phyloP scores from a whole-genome alignment of 2,113 vertebrate species.

The Tupaia chinensis region DNA sequence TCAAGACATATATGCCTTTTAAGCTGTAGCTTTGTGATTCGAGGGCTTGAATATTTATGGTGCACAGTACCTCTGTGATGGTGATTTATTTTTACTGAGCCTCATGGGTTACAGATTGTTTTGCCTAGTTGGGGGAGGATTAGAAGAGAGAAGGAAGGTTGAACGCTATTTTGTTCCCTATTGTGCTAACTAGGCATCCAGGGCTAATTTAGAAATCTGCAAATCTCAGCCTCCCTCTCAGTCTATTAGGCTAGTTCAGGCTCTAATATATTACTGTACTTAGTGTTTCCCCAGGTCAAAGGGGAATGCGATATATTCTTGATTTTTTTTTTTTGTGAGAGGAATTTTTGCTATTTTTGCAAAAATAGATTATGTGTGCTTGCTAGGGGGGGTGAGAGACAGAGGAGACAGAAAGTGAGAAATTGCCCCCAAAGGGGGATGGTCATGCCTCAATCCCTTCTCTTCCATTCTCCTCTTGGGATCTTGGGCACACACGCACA shows the following conservation, averaged over 20 bases:
- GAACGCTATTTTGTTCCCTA: slow-evolving; percentile 64
- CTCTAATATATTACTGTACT: not conserved
- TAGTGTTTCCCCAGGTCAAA: not conserved
- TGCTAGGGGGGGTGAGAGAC: too few species aligned
- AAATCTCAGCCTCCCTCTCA: slow-evolving; percentile 33
- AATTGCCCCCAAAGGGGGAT: too few species aligned
- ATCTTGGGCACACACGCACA: too few species aligned
- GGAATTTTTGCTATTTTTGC: too few species aligned
- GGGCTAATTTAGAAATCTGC: slow-evolving; percentile 50
- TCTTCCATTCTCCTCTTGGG: too few species aligned
- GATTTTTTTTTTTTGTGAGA: too few species aligned
- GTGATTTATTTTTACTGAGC: slow-evolving; percentile 79
- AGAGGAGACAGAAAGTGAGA: too few species aligned
- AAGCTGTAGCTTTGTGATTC: slow-evolving; percentile 38
- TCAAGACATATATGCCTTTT: slow-evolving; percentile 14
- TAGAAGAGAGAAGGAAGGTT: slow-evolving; percentile 44
- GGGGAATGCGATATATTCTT: not conserved
- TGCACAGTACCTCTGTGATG: slow-evolving; percentile 30
- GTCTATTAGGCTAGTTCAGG: not conserved
- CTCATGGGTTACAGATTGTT: slow-evolving; percentile 55
- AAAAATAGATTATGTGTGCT: too few species aligned
- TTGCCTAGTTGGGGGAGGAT: slow-evolving; percentile 68
- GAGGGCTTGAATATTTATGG: slow-evolving; percentile 74
- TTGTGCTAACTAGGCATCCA: slow-evolving; percentile 70
- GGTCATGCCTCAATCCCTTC: too few species aligned